These are phyloP conservation scores for Montipora cactus DNA, from an alignment of 64 coral and sea anemone species.

Conservation along the genomic window DNA sequence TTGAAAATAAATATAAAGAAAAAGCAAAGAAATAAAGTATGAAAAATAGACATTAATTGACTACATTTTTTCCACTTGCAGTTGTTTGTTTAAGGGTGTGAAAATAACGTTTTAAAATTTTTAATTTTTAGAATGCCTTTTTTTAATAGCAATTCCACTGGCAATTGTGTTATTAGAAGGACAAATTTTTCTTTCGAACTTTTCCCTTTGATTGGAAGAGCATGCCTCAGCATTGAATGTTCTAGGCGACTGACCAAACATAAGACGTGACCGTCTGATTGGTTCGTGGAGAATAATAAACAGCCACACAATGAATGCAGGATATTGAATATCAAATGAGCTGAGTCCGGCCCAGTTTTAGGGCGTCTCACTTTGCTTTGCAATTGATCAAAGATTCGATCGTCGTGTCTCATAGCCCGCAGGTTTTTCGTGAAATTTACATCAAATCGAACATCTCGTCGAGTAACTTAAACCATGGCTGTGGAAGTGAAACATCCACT, in stretches of 20 bases:
- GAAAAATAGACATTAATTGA: too few relatives aligned
- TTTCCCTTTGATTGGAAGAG: not conserved
- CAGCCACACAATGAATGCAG: not conserved
- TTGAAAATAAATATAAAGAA: too few relatives aligned
- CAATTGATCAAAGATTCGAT: conserved; percentile 23
- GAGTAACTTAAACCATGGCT: conserved; percentile 67
- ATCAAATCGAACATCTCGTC: conserved; percentile 43
- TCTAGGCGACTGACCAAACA: conserved; percentile 23
- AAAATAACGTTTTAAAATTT: not conserved
- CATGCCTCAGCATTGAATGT: not conserved
- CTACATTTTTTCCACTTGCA: not conserved
- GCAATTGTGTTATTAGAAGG: not conserved
- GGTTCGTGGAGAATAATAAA: not conserved
- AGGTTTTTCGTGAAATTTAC: not conserved
- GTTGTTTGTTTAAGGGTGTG: too few relatives aligned
- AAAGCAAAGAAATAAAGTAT: not conserved
- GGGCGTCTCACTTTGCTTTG: conserved; percentile 39
- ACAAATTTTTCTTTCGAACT: not conserved
- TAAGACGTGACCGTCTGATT: conserved; percentile 35
- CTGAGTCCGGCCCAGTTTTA: conserved; percentile 40
- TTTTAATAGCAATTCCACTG: not conserved
- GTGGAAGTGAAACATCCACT: conserved; percentile 96
- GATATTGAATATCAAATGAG: conserved; percentile 58
- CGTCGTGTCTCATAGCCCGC: not conserved
- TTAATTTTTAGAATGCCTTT: not conserved